Percentiles rank a stretch among this genome's conserved stretches.
Evolutionary conservation across 1,140 invertebrate species (phyloP).

Genomic region (Psix sp.): DNA sequence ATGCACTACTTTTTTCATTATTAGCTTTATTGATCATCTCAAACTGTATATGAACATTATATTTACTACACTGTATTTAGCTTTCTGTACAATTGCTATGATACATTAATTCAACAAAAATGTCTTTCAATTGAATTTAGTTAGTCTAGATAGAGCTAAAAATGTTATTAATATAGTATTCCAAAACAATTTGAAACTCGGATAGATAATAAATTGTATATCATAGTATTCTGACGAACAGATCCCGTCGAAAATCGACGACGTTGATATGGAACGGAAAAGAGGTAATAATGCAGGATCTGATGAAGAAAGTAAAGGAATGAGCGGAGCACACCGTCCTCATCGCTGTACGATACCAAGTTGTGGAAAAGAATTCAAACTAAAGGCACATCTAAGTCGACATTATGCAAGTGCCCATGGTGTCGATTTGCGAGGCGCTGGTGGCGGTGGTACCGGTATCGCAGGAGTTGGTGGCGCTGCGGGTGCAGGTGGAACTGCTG

Average conservation of each 20-base stretch:
- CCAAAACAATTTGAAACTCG: too few species aligned
- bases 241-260: constrained; percentile 79
- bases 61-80: too few species aligned
- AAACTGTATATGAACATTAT: too few species aligned
- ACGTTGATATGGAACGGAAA: constrained; percentile 76
- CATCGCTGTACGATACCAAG: constrained; percentile 92
- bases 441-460: constrained; percentile 19
- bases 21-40: too few species aligned
- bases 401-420: constrained; percentile 96
- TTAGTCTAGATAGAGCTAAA: too few species aligned
- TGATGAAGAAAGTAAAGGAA: constrained; percentile 76
- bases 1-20: too few species aligned
- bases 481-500: constrained; percentile 74
- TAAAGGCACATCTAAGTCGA: constrained; percentile 92
- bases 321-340: constrained; percentile 83
- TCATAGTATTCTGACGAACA: constrained; percentile 30
- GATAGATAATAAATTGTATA: constrained; percentile 18
- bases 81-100: too few species aligned
- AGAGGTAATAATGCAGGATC: constrained; percentile 67
- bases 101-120: too few species aligned
- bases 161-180: too few species aligned
- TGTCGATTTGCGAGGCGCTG: constrained; percentile 77
- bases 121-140: too few species aligned
- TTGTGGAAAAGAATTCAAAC: constrained; percentile 95
- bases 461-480: constrained; percentile 28